phyloP scores from a whole-genome alignment of 2,113 vertebrate species.

The Zosterops hypoxanthus region DNA sequence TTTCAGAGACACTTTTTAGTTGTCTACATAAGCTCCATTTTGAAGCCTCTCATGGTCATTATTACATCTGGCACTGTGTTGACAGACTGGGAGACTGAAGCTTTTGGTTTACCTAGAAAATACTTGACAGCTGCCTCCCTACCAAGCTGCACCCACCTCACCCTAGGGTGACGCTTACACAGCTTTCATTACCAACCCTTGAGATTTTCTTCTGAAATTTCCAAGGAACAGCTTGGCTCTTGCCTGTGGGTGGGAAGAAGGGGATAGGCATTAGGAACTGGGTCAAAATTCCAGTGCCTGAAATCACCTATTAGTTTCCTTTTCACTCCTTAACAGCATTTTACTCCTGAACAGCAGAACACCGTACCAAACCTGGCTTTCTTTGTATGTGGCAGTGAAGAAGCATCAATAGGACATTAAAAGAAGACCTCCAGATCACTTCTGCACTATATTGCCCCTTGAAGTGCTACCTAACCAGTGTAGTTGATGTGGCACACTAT shows the following conservation, averaged over 20 bases:
- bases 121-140: neutral
- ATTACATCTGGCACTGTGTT: neutral
- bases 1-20: neutral
- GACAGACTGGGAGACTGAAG: neutral
- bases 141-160: neutral
- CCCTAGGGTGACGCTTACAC: neutral
- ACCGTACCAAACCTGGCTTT: accelerated
- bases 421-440: neutral
- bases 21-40: neutral
- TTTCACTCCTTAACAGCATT: neutral
- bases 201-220: neutral
- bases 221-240: neutral
- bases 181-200: neutral
- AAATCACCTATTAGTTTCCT: neutral
- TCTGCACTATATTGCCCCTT: neutral
- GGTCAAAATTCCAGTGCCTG: neutral
- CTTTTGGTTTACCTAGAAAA: neutral
- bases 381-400: neutral
- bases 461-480: neutral
- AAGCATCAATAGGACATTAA: neutral
- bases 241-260: neutral
- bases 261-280: neutral
- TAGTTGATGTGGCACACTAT: neutral
- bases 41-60: neutral
- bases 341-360: neutral